Base-by-base conservation (phyloP, 2,888 invertebrate species). In the Neuroscelio doddi region DNA sequence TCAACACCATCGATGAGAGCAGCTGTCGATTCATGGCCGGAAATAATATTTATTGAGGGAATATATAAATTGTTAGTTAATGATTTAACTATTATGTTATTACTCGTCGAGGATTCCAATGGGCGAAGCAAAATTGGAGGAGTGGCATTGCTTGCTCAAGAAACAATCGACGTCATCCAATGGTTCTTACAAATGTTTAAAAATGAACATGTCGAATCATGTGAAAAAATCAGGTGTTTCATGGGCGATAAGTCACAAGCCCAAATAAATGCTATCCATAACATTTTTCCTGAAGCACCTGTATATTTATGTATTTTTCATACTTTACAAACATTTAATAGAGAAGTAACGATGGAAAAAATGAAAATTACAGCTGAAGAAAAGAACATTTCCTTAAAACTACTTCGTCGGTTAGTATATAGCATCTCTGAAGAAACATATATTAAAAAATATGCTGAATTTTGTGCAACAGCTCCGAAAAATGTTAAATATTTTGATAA, bases 171-270 rank as follows among this genome's bases (percentile, higher is more conserved):
- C 0, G 55, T 50, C 9, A 15, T 57, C 3, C 27, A 30, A 24
- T 57, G 58, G 61, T 38, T 68, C 12, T 29, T 69, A 1, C 9
- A 57, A 12, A 15, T 27, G 8, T 64, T 71, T 16, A 53, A 44
- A 10, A 42, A 38, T 12, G 32, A n/a, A n/a, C n/a, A n/a, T n/a
- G n/a, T n/a, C n/a, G n/a, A n/a, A n/a, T n/a, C n/a, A n/a, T n/a
- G n/a, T n/a, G n/a, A n/a, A n/a, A n/a, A n/a, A n/a, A n/a, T 68
- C 1, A 71, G 69, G 68, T n/a, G n/a, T n/a, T n/a, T n/a, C n/a
- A n/a, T n/a, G n/a, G n/a, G n/a, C n/a, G n/a, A n/a, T n/a, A n/a
- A 38, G 52, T 4, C 62, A 69, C 24, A 71, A 71, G 32, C 68
- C 63, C 69, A 69, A 34, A 15, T 62, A 12, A 36, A 30, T 1